Base-by-base conservation (phyloP, 2,888 invertebrate species). In the Cephonodes hylas region DNA sequence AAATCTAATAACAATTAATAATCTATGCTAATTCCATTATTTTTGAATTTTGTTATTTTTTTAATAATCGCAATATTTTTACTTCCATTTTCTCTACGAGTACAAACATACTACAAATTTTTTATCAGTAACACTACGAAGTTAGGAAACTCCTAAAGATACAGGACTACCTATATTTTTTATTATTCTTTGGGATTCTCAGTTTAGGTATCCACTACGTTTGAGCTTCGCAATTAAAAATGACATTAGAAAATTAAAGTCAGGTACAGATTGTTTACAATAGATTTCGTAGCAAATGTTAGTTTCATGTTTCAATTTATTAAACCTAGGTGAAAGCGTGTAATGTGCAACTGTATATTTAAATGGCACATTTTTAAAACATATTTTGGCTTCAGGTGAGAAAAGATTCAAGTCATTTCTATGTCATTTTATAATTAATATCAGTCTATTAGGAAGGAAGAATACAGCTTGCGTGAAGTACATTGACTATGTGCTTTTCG, bases 171-270 rank as follows among this genome's bases (percentile, higher is more conserved):
- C 78, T 80, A 81, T 71, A 72, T 73, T 53, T 46, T 53, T 66
- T 74, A 77, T 83, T 61, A 58, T 38, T 84, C 84, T 85, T 85
- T 85, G 84, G 84, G 76, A 74, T 79, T 73, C 69, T 73, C 68
- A 67, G 71, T 76, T 75, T 69, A 77, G 68, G 73, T 77, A 75
- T 77, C 70, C 66, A 71, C 73, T 78, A 75, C 68, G 63, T 71
- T 80, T 76, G 76, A 79, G 78, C 75, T 69, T 72, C 63, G 62
- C 68, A 63, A 70, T 58, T 66, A 67, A 65, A 65, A 65, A 68
- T 63, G 64, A 61, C 59, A 48, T 65, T 38, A 66, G 61, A 65
- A 68, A 71, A 70, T 69, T 65, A 69, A 64, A 75, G 65, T 84
- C 82, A 85, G 84, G 84, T 84, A 84, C 83, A 80, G 76, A 68